Base-by-base conservation (phyloP, 1,140 invertebrate genomes). In the Grapholita molesta region DNA sequence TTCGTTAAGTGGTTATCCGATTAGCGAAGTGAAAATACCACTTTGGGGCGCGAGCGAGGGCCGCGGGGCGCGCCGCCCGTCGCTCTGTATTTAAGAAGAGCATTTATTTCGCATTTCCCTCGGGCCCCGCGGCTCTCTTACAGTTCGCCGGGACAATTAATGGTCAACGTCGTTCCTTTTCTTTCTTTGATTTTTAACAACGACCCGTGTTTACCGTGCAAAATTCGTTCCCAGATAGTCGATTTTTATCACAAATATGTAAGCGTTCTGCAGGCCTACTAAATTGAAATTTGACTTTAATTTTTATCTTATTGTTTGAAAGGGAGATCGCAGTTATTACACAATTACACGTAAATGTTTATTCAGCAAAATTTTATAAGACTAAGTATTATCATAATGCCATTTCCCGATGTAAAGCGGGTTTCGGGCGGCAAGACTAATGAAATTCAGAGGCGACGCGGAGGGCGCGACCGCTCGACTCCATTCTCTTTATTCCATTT, bases 1-100 rank as follows among this genome's bases (percentile, higher is more conserved):
- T 92, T 91, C 89, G 88, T 89, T 88, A 91, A 92, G 90, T 91
- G 90, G 88, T 92, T 92, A 92, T 92, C 91, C 91, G 91, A 92
- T 92, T 92, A 92, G 91, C 88, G 89, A 92, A 92, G 89, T 92
- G 91, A 92, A 92, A 92, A 92, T 90, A 92, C 90, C 90, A 92
- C 90, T 92, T 92, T 91, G 79, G 90, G 89, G 88, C 83, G 86
- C 84, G 84, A 84, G 77, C 86, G 86, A 85, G 84, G 77, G 86
- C 85, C 85, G 83, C 85, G 85, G 84, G 55, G 86, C 87, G 80
- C 75, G 52, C 67, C 64, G 48, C 68, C 67, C 78, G 77, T 71
- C 83, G 84, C 89, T 89, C 86, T 85, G 82, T 80, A 86, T 90
- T 88, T 85, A 88, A 90, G 86, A 84, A 73, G 83, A 85, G 86